Conservation (phyloP, 2,888 invertebrate species). For the Phortica okadai region DNA sequence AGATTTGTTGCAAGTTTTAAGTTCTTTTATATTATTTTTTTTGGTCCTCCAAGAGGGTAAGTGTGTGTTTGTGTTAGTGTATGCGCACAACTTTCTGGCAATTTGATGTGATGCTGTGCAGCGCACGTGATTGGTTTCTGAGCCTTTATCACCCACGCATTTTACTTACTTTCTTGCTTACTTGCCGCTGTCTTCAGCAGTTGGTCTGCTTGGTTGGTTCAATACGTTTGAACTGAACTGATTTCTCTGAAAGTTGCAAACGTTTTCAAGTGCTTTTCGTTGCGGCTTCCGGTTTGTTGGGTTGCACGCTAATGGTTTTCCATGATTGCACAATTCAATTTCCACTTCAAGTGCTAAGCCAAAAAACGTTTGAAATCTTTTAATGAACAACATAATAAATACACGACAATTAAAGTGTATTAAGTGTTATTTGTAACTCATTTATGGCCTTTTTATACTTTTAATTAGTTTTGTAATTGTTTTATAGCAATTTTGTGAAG, state of each 20-base stretch:
- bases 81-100: background rate
- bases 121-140: background rate
- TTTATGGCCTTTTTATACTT: background rate
- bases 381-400: background rate
- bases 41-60: background rate
- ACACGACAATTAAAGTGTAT: background rate
- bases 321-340: slow-evolving; percentile 16
- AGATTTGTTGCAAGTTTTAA: slow-evolving; percentile 26
- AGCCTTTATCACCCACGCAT: too few relatives aligned
- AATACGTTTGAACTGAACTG: background rate
- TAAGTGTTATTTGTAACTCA: background rate
- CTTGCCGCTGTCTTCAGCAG: too few relatives aligned
- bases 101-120: background rate
- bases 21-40: background rate
- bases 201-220: too few relatives aligned
- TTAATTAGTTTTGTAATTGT: background rate
- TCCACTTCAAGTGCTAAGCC: slow-evolving; percentile 1
- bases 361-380: slow-evolving; percentile 3
- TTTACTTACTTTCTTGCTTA: too few relatives aligned
- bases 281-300: background rate
- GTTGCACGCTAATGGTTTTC: slow-evolving; percentile 12
- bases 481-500: too few relatives aligned
- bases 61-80: too few relatives aligned
- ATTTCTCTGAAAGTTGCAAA: slow-evolving; percentile 12
- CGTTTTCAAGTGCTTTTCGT: slow-evolving; percentile 18